phyloP scores from a whole-genome alignment of 1,140 invertebrate genomes.

The Pogonus chalceus region DNA sequence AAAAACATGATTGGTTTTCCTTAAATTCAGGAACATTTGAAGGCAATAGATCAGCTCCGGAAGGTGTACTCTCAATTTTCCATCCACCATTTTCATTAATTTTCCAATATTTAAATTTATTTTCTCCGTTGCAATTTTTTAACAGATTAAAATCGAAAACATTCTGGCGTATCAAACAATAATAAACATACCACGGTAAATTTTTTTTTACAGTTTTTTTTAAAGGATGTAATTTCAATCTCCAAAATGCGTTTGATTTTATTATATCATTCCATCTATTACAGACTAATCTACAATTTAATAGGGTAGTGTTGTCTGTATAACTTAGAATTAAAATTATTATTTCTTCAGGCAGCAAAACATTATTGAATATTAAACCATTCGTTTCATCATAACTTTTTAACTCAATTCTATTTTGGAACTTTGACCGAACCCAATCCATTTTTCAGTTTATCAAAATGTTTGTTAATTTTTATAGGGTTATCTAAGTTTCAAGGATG shows the following conservation, averaged over 20 bases:
- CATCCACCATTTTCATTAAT: conserved; percentile 30
- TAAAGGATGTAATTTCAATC: conserved; percentile 13
- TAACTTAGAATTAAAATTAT: conserved; percentile 25
- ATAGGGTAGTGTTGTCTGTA: conserved; percentile 19
- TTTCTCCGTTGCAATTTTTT: conserved; percentile 33
- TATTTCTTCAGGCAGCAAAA: conserved; percentile 30
- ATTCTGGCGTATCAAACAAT: conserved; percentile 24
- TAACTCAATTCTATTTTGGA: neutral
- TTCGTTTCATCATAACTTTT: conserved; percentile 20
- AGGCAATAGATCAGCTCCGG: conserved; percentile 21
- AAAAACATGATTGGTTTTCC: conserved; percentile 29
- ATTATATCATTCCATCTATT: conserved; percentile 29
- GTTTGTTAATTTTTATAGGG: no score
- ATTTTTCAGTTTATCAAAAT: no score
- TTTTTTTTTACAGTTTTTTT: conserved; percentile 18
- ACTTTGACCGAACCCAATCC: neutral
- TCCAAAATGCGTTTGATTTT: conserved; percentile 25
- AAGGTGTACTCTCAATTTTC: conserved; percentile 28
- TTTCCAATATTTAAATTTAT: conserved; percentile 29
- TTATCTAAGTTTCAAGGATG: no score
- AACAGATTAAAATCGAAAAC: conserved; percentile 31
- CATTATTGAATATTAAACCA: conserved; percentile 23
- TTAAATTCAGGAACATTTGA: conserved; percentile 24
- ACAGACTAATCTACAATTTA: conserved; percentile 26
- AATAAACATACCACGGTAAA: conserved; percentile 31